phyloP scores from a whole-genome alignment of 2,797 vertebrate species.

The Furcifer pardalis region DNA sequence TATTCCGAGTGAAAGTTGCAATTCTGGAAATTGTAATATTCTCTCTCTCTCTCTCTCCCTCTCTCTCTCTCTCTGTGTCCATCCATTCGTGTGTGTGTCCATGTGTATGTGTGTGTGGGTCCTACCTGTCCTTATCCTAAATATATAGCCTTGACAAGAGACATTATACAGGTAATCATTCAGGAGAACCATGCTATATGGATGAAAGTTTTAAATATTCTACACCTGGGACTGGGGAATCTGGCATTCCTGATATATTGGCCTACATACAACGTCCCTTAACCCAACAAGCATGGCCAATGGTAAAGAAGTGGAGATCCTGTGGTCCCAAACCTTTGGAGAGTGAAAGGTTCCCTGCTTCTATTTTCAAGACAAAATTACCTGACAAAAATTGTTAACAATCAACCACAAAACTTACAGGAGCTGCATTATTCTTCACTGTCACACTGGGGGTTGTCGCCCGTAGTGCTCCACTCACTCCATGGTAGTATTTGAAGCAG shows the following conservation, averaged over 20 bases:
- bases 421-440: constrained; percentile 84
- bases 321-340: background rate
- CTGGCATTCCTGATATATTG: background rate
- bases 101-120: too few species aligned
- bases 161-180: background rate
- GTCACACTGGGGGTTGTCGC: constrained; percentile 93
- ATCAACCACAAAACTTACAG: constrained; percentile 81
- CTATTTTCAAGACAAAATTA: background rate
- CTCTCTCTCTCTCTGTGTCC: too few species aligned
- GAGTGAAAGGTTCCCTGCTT: background rate
- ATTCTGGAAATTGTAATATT: background rate
- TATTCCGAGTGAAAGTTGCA: background rate
- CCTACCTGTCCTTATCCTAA: background rate
- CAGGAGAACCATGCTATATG: background rate
- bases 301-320: background rate
- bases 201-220: background rate
- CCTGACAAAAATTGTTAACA: background rate
- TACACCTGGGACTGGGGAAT: background rate
- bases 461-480: constrained; percentile 89
- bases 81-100: too few species aligned
- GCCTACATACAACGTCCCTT: background rate
- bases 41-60: too few species aligned
- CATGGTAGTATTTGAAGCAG: constrained; percentile 98
- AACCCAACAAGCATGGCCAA: background rate
- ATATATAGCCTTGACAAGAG: background rate